phyloP scores from a whole-genome alignment of 2,113 vertebrate genomes.

The Edolisoma coerulescens region DNA sequence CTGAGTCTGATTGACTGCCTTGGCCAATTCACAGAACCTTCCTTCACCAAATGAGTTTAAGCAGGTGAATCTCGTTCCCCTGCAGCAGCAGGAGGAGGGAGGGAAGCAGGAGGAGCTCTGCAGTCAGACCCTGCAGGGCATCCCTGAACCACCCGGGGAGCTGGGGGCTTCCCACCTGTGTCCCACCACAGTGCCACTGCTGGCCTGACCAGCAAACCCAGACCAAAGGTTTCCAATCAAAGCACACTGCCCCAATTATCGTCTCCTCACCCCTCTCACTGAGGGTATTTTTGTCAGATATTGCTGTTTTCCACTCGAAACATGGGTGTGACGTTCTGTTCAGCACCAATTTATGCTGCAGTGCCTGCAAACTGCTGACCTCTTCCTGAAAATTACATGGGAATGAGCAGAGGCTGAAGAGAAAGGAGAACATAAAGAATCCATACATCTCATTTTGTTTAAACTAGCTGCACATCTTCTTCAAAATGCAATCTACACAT shows the following conservation, averaged over 20 bases:
- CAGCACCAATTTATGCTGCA: background rate
- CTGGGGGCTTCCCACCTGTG: background rate
- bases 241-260: background rate
- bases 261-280: background rate
- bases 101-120: background rate
- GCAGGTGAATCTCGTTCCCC: background rate
- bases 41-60: background rate
- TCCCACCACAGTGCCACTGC: background rate
- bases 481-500: background rate
- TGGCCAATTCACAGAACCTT: background rate
- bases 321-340: background rate
- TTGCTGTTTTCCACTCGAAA: background rate
- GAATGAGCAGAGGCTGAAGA: background rate
- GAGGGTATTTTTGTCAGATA: background rate
- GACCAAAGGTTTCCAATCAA: background rate
- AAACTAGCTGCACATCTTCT: background rate
- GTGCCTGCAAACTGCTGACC: background rate
- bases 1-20: background rate
- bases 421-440: background rate
- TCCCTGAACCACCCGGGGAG: fast-evolving
- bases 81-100: background rate
- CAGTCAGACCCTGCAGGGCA: background rate
- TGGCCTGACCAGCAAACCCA: background rate
- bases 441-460: background rate
- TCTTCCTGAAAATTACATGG: background rate